phyloP scores from a whole-genome alignment of 2,113 vertebrate species.

The Sakesphorus luctuosus region DNA sequence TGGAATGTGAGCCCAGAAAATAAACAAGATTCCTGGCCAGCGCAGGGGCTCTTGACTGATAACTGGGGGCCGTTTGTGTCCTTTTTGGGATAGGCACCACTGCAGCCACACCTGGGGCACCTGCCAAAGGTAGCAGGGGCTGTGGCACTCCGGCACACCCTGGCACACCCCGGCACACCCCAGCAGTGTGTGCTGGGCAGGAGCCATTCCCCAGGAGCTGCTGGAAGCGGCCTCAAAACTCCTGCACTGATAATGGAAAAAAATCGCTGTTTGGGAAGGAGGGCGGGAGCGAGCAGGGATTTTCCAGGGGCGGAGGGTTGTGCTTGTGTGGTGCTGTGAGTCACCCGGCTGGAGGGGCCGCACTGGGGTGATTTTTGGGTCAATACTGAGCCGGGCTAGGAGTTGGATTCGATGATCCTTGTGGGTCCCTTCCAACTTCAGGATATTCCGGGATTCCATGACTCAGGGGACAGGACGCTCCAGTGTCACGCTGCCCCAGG shows the following conservation, averaged over 20 bases:
- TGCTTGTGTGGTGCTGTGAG: not conserved
- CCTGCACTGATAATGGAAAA: not conserved
- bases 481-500: not conserved
- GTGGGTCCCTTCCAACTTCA: not conserved
- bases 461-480: not conserved
- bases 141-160: accelerated
- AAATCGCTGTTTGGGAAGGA: not conserved
- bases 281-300: accelerated
- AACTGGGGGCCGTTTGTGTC: not conserved
- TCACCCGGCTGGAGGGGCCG: not conserved
- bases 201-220: accelerated
- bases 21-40: not conserved
- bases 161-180: too few species aligned
- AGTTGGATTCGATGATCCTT: not conserved
- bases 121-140: not conserved
- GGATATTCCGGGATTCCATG: not conserved
- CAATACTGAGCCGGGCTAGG: not conserved
- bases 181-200: accelerated
- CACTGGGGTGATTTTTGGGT: not conserved
- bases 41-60: accelerated
- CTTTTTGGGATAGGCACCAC: not conserved
- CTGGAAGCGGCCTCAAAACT: not conserved
- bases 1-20: not conserved
- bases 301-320: not conserved
- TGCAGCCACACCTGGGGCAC: not conserved